Percentiles rank a stretch among this genome's conserved stretches.
phyloP scores from a whole-genome alignment of 35 echinoderm and acorn worm species.

The Amphiura filiformis region DNA sequence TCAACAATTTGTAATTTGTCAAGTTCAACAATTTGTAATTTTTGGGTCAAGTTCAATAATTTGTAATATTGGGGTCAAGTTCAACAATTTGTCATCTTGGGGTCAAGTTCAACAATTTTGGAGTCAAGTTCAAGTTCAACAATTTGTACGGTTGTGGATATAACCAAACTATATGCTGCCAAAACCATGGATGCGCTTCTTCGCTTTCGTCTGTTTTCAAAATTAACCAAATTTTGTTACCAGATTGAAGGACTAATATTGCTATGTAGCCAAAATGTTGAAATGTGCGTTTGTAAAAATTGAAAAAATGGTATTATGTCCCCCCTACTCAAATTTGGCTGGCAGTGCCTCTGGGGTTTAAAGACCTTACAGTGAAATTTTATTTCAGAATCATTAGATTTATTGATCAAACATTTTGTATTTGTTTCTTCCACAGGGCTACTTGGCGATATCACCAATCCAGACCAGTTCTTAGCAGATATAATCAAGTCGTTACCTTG shows the following conservation, averaged over 20 bases:
- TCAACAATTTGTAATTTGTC: too few relatives aligned
- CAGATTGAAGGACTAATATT: background rate
- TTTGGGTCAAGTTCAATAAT: too few relatives aligned
- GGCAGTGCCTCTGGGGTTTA: background rate
- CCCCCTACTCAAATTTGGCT: background rate
- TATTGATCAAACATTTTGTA: background rate
- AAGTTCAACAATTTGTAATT: too few relatives aligned
- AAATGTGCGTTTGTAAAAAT: background rate
- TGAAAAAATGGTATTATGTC: background rate
- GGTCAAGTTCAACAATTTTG: too few relatives aligned
- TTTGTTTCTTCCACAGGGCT: slow-evolving; percentile 56
- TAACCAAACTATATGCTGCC: too few relatives aligned
- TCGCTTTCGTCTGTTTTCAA: too few relatives aligned
- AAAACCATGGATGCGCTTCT: too few relatives aligned
- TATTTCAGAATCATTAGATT: background rate
- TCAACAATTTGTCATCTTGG: too few relatives aligned
- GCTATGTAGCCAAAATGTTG: background rate
- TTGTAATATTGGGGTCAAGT: too few relatives aligned
- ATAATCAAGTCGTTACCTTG: slow-evolving; percentile 62
- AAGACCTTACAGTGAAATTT: background rate
- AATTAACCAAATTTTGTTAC: background rate
- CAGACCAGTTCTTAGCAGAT: slow-evolving; percentile 79
- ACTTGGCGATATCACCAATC: slow-evolving; percentile 72
- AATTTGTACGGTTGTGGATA: too few relatives aligned
- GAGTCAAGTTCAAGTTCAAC: too few relatives aligned